A percentile compares a stretch with the other conserved stretches of the same genome.
These are phyloP conservation scores for Myiozetetes cayanensis DNA, from an alignment of 2,113 vertebrate species.

Conservation along the genomic window DNA sequence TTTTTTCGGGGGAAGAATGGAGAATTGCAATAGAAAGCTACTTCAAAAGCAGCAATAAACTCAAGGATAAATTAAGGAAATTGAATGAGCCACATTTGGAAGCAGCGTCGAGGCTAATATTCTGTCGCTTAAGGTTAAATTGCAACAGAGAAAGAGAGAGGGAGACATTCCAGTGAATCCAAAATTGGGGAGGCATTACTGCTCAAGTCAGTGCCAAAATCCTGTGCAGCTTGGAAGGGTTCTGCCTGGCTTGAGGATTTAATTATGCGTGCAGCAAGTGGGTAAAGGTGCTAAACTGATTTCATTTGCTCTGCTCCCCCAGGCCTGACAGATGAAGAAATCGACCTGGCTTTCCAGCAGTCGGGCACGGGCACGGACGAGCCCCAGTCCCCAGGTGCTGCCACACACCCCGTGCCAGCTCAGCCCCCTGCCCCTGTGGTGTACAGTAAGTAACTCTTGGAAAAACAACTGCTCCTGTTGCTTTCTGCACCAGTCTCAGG, in stretches of 20 bases:
- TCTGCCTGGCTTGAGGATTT: constrained; percentile 28
- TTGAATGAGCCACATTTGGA: constrained; percentile 86
- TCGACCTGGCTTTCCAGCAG: constrained; percentile 92
- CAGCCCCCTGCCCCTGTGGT: constrained; percentile 74
- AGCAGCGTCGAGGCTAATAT: constrained; percentile 81
- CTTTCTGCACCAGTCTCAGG: not conserved
- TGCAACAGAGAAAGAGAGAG: constrained; percentile 71
- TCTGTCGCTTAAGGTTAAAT: constrained; percentile 86
- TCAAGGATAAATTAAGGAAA: constrained; percentile 88
- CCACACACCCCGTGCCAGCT: constrained; percentile 62
- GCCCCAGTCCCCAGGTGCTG: constrained; percentile 67
- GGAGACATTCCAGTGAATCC: constrained; percentile 65
- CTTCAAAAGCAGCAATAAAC: constrained; percentile 84
- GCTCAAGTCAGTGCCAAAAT: constrained; percentile 51
- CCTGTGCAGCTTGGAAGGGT: constrained; percentile 31
- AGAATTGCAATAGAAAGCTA: constrained; percentile 80
- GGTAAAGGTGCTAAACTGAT: constrained; percentile 54
- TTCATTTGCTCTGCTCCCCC: constrained; percentile 65
- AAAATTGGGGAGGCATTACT: constrained; percentile 56
- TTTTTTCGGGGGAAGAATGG: constrained; percentile 79
- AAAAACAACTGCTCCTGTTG: not conserved
- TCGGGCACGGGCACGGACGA: constrained; percentile 84
- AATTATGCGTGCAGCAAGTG: constrained; percentile 27
- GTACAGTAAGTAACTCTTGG: constrained; percentile 79
- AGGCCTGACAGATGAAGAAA: constrained; percentile 95